Percentiles rank a stretch among this genome's conserved stretches.
Evolutionary conservation across 2,888 invertebrate species (phyloP).

Genomic region (Drosophila formosana): DNA sequence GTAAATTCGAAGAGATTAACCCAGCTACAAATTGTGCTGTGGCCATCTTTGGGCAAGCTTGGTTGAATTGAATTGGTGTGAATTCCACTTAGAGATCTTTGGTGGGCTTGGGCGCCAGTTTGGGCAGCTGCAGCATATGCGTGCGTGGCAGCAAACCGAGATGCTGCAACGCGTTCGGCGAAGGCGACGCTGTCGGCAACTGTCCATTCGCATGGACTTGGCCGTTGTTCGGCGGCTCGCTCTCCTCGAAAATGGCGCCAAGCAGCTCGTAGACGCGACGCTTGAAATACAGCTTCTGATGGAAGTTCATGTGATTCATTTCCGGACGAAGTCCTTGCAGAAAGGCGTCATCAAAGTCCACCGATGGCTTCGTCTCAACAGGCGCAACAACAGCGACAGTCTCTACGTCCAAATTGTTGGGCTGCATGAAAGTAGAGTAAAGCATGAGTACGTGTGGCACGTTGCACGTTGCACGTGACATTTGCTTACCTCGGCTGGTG

Average conservation of each 20-base stretch:
- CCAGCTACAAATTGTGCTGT: slow-evolving; percentile 34
- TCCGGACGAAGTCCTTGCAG: slow-evolving; percentile 81
- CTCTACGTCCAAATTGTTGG: background rate
- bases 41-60: slow-evolving; percentile 49
- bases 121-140: slow-evolving; percentile 53
- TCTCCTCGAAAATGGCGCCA: slow-evolving; percentile 74
- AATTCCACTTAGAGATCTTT: slow-evolving; percentile 39
- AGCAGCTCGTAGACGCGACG: slow-evolving; percentile 80
- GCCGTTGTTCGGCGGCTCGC: background rate
- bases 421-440: background rate
- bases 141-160: slow-evolving; percentile 40
- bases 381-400: background rate
- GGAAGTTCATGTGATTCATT: slow-evolving; percentile 82
- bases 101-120: slow-evolving; percentile 40
- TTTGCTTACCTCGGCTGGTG: slow-evolving; percentile 29
- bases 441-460: background rate
- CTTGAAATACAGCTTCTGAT: slow-evolving; percentile 82
- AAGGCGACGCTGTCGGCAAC: slow-evolving; percentile 3
- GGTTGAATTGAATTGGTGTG: background rate
- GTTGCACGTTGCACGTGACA: background rate
- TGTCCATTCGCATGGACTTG: slow-evolving; percentile 39
- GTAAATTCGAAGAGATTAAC: slow-evolving; percentile 55
- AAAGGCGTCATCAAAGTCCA: slow-evolving; percentile 79
- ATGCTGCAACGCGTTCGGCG: slow-evolving; percentile 39
- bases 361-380: slow-evolving; percentile 2